Evolutionary conservation across 2,113 vertebrate species (phyloP), one percentile per base, ranked within the genome.

Genomic region (Puffinus mauretanicus): DNA sequence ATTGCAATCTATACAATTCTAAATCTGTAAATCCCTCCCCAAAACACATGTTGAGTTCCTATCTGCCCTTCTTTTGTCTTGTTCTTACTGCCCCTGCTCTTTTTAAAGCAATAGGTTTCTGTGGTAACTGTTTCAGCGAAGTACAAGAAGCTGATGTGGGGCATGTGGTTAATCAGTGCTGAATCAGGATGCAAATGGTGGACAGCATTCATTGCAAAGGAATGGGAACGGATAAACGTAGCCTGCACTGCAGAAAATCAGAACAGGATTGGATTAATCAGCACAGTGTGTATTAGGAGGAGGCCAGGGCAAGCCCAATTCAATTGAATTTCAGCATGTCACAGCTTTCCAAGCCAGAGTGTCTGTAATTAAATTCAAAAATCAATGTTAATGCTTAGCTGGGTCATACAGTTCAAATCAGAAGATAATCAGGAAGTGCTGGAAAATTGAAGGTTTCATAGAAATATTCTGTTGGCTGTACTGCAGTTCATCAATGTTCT

Each of bases 331-430:
- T 90, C 84, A 94, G 42, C 61, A 62, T 86, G 81, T 96, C 89
- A 90, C 86, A 90, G 91, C 78, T 97, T 71, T 86, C 60, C 82
- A 94, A 91, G 79, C 86, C 86, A 82, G 75, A 92, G 79, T 86
- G 84, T 93, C 89, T 86, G 86, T 94, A 91, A 96, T 95, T 94
- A 96, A 94, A 96, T 94, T 81, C 60, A 81, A 91, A 92, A 95
- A 94, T 94, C 89, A 93, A 29, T 91, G 75, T 80, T 89, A 94
- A 85, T 91, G 66, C 93, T 95, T 44, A 87, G 62, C 78, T 87
- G 86, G 91, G 90, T 94, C 87, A 93, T 83, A 81, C 24, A 82
- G 86, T 80, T 96, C 88, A 86, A 90, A 92, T 88, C 92, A 93
- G 58, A 94, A 92, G 82, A 93, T 91, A 89, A 86, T 96, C 91